Base-by-base conservation (phyloP, 35 echinoderm and acorn worm species). In the Diadema setosum region DNA sequence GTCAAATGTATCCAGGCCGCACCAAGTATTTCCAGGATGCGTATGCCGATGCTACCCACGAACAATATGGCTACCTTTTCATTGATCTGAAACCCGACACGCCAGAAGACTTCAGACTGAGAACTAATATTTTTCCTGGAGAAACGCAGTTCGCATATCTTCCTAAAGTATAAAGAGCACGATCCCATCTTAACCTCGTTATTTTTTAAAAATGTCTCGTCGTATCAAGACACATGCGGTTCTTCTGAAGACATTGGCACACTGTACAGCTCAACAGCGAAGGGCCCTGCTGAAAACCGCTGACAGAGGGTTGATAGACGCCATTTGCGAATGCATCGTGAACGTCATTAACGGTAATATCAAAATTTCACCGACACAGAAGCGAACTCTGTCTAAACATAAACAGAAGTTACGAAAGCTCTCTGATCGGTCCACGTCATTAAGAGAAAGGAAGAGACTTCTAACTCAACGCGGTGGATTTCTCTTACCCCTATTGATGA, bases 71-170 rank as follows among this genome's bases (percentile, higher is more conserved):
- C 0, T 96, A 82, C 56, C 56, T 94, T 9, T 65, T 86, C 23
- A 67, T 96, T 7, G 93, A 95, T 81, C 81, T 95, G 8, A 94
- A 94, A 90, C 69, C 87, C 26, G 59, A 80, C 39, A 58, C 42
- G 3, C 56, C 70, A 5, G 82, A 94, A 8, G 12, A 73, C 33
- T 63, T 50, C 9, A 23, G 82, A 11, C 15, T 82, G 18, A 17
- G 92, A 42, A 85, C 87, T 1, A 61, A 75, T 48, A 75, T 82
- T 8, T 90, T 94, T 81, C 82, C 87, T 1, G 87, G 46, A 42
- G 91, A 82, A 27, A 56, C 58, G 26, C 23, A 80, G 26, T 83
- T 31, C 48, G 75, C 56, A 18, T 90, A 90, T 30, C 9, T 42
- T 20, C 73, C 34, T 5, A 83, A n/a, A n/a, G 58, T 82, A 82